These are phyloP conservation scores for Xenops minutus DNA, from an alignment of 2,797 vertebrate species.

Conservation along the genomic window DNA sequence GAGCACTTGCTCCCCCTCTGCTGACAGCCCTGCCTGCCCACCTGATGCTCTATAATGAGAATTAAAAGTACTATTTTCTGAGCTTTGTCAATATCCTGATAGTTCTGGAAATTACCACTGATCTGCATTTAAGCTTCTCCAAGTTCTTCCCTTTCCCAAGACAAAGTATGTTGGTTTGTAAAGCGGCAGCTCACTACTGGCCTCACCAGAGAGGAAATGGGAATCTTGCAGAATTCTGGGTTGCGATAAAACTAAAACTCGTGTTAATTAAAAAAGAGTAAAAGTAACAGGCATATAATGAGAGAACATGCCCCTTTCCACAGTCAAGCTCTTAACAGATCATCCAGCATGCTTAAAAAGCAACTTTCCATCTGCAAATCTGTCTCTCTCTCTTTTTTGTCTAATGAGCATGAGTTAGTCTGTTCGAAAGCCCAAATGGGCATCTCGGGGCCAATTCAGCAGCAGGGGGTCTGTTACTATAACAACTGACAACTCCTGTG, in stretches of 20 bases:
- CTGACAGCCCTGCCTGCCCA: neutral
- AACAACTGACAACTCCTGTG: constrained; percentile 70
- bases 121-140: neutral
- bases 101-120: neutral
- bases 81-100: neutral
- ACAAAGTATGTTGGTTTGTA: neutral
- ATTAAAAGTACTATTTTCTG: neutral
- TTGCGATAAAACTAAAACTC: neutral
- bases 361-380: constrained; percentile 53
- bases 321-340: constrained; percentile 13
- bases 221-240: neutral
- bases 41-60: neutral
- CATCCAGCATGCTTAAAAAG: constrained; percentile 41
- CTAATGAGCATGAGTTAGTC: constrained; percentile 67
- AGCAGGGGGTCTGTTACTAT: constrained; percentile 74
- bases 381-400: constrained; percentile 58
- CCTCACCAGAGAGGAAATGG: neutral
- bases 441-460: constrained; percentile 66
- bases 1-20: neutral
- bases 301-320: constrained; percentile 30
- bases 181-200: neutral
- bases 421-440: constrained; percentile 65
- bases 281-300: constrained; percentile 43
- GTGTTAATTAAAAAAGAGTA: constrained; percentile 33
- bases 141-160: neutral